Percentiles rank a stretch among this genome's conserved stretches.
phyloP scores from a whole-genome alignment of 2,113 vertebrate genomes.

The Delphinus delphis region DNA sequence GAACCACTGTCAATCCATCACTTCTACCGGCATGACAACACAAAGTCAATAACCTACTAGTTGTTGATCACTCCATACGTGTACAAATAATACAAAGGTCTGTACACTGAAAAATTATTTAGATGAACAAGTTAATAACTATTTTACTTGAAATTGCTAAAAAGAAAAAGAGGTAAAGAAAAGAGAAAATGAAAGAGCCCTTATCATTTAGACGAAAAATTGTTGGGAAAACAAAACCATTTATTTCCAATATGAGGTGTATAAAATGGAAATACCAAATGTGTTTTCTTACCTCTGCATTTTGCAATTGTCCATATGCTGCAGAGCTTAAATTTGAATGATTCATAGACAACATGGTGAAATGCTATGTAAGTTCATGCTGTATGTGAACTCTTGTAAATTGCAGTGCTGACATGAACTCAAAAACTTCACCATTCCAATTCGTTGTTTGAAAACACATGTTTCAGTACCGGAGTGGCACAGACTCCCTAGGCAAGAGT shows the following conservation, averaged over 20 bases:
- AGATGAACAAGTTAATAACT: neutral
- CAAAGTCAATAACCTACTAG: neutral
- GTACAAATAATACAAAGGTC: neutral
- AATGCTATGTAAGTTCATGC: constrained; percentile 68
- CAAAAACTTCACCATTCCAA: constrained; percentile 53
- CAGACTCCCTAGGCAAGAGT: neutral
- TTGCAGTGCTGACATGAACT: constrained; percentile 67
- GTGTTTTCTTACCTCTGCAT: constrained; percentile 50
- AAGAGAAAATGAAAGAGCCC: neutral
- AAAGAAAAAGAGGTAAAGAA: neutral
- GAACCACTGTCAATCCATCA: neutral
- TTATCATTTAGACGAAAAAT: constrained; percentile 37
- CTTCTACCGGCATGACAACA: neutral
- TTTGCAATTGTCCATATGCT: constrained; percentile 56
- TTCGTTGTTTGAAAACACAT: constrained; percentile 70
- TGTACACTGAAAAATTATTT: neutral
- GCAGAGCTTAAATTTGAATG: constrained; percentile 61
- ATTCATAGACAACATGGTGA: constrained; percentile 75
- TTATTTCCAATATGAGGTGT: constrained; percentile 4
- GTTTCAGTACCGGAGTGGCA: constrained; percentile 25
- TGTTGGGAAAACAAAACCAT: constrained; percentile 26
- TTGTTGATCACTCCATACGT: neutral
- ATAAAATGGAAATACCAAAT: constrained; percentile 52
- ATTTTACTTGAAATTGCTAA: constrained; percentile 14
- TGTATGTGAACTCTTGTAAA: constrained; percentile 69